A percentile compares a stretch with the other conserved stretches of the same genome.
Evolutionary conservation across 2,113 vertebrate species (phyloP).

Genomic region (Percina caprodes): DNA sequence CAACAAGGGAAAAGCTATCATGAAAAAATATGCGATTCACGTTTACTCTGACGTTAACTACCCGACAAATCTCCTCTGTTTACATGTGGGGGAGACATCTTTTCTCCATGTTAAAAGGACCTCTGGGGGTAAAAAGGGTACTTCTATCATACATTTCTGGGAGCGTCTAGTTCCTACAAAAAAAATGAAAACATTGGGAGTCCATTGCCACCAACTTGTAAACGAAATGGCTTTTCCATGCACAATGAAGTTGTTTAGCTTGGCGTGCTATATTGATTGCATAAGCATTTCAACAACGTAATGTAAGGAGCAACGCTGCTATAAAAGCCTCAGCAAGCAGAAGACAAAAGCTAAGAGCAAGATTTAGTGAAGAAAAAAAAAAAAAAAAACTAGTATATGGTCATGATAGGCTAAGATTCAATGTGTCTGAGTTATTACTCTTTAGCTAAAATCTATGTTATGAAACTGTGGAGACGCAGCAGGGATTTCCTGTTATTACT

Average conservation of each 20-base stretch:
- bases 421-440: constrained; percentile 38
- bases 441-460: constrained; percentile 23
- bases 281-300: constrained; percentile 29
- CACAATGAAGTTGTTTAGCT: constrained; percentile 23
- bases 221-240: constrained; percentile 67
- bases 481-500: constrained; percentile 52
- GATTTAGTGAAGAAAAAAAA: constrained; percentile 39
- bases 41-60: constrained; percentile 11
- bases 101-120: constrained; percentile 4
- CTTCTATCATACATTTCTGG: constrained; percentile 24
- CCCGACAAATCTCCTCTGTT: constrained; percentile 40
- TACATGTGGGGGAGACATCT: constrained; percentile 30
- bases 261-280: constrained; percentile 22
- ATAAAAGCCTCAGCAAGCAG: constrained; percentile 42
- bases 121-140: not conserved
- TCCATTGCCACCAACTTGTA: constrained; percentile 22
- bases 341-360: not conserved
- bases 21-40: constrained; percentile 22
- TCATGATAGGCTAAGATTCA: constrained; percentile 22
- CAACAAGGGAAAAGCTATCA: not conserved
- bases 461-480: constrained; percentile 14
- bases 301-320: constrained; percentile 37
- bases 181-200: constrained; percentile 30
- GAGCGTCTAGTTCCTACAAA: constrained; percentile 35
- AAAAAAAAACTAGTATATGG: constrained; percentile 18